A percentile compares a stretch with the other conserved stretches of the same genome.
phyloP scores from a whole-genome alignment of 1,140 invertebrate genomes.

The Kradibia gibbosae region DNA sequence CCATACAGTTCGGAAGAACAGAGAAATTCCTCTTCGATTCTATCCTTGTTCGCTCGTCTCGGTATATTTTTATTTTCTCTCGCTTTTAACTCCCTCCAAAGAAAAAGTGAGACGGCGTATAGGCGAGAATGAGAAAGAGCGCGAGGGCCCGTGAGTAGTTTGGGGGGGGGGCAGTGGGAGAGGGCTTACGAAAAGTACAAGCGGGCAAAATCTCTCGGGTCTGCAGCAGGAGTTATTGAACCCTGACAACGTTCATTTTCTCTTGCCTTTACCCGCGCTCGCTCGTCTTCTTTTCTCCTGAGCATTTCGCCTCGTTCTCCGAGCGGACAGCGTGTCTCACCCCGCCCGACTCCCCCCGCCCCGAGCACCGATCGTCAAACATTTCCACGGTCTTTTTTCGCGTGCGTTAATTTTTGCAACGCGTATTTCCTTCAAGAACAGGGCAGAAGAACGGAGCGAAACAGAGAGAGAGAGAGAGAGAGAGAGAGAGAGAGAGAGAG shows the following conservation, averaged over 20 bases:
- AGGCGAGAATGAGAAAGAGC: neutral
- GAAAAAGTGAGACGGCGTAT: neutral
- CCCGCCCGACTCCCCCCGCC: neutral
- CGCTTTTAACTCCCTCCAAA: neutral
- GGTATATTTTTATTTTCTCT: neutral
- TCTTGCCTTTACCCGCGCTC: conserved; percentile 11
- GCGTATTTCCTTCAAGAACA: neutral
- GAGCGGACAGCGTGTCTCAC: conserved; percentile 2
- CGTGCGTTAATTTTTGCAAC: conserved; percentile 43
- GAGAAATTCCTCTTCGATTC: conserved; percentile 17
- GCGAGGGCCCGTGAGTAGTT: neutral
- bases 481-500: conserved; percentile 29
- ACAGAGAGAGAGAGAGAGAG: conserved; percentile 12
- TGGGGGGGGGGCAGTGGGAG: neutral
- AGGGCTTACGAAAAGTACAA: neutral
- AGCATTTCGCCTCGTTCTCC: neutral
- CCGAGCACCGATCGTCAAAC: too few relatives aligned
- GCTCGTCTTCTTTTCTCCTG: conserved; percentile 27
- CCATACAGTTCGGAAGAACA: neutral
- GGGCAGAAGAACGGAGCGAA: neutral
- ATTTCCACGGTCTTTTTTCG: conserved; percentile 11
- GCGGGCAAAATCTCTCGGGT: conserved; percentile 41
- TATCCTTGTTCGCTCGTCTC: conserved; percentile 3
- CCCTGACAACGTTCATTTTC: conserved; percentile 44
- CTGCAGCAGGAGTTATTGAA: conserved; percentile 46